phyloP scores from a whole-genome alignment of 2,888 invertebrate genomes.

The Diarsia brunnea region DNA sequence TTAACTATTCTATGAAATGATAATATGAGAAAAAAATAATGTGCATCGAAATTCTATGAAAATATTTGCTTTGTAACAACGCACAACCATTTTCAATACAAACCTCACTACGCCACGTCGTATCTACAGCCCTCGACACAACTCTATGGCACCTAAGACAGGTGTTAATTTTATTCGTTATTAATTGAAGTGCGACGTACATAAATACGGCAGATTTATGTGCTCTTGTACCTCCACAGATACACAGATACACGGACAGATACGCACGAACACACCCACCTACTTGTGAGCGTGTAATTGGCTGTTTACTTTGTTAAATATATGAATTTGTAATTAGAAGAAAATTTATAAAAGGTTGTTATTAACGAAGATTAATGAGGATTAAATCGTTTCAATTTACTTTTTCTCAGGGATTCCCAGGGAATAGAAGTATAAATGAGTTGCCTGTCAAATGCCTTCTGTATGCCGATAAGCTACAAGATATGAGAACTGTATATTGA shows the following conservation, averaged over 20 bases:
- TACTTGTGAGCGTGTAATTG: constrained; percentile 41
- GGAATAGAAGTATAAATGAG: too few relatives aligned
- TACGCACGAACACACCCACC: constrained; percentile 67
- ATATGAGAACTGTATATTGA: too few relatives aligned
- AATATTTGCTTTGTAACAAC: too few relatives aligned
- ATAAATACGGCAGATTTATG: constrained; percentile 75
- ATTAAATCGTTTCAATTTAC: too few relatives aligned
- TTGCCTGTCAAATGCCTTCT: too few relatives aligned
- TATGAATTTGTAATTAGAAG: neutral
- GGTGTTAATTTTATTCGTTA: constrained; percentile 71
- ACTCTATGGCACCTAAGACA: constrained; percentile 32
- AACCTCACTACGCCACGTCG: neutral
- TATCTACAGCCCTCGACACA: neutral
- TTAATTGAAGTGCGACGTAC: constrained; percentile 74
- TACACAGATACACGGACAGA: constrained; percentile 58
- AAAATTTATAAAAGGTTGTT: neutral
- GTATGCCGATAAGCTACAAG: too few relatives aligned
- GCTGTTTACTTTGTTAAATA: constrained; percentile 21
- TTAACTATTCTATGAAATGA: too few relatives aligned
- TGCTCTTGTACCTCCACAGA: constrained; percentile 41
- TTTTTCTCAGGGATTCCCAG: neutral
- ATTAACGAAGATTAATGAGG: neutral
- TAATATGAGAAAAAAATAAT: too few relatives aligned
- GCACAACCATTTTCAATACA: too few relatives aligned
- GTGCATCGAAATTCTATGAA: too few relatives aligned